These are phyloP conservation scores for Gallinago solitaria DNA, from an alignment of 2,797 vertebrate species.

Conservation along the genomic window DNA sequence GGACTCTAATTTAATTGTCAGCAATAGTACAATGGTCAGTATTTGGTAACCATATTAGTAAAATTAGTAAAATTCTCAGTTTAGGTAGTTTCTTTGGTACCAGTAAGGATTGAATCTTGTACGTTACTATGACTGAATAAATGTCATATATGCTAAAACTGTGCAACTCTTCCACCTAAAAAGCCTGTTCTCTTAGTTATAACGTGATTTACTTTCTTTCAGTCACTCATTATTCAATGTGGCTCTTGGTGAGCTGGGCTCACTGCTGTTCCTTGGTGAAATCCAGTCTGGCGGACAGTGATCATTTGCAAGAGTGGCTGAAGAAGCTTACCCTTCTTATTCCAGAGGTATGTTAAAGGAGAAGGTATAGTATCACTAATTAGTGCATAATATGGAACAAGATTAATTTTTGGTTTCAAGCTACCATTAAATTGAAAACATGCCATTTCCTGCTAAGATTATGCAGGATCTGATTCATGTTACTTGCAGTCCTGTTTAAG, in stretches of 20 bases:
- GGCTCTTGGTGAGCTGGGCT: slow-evolving; percentile 98
- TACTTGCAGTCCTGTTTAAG: background rate
- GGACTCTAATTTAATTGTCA: background rate
- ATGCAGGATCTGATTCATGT: background rate
- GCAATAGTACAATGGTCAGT: background rate
- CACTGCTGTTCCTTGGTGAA: slow-evolving; percentile 96
- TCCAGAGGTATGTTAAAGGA: slow-evolving; percentile 86
- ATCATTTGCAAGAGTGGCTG: slow-evolving; percentile 96
- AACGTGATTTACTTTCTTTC: background rate
- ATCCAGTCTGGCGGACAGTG: slow-evolving; percentile 96
- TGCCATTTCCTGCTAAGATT: background rate
- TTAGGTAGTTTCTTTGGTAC: background rate
- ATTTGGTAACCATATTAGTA: background rate
- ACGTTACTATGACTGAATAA: background rate
- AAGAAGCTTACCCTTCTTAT: slow-evolving; percentile 96
- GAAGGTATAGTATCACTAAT: background rate
- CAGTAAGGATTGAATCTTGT: background rate
- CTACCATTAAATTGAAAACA: background rate
- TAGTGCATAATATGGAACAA: background rate
- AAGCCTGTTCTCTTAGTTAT: background rate
- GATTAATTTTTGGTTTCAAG: background rate
- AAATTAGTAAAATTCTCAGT: background rate
- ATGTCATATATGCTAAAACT: background rate
- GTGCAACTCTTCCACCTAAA: background rate
- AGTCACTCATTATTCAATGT: slow-evolving; percentile 99